Percentiles rank a stretch among this genome's conserved stretches.
Evolutionary conservation across 2,113 vertebrate species (phyloP).

Genomic region (Siniperca knerii): DNA sequence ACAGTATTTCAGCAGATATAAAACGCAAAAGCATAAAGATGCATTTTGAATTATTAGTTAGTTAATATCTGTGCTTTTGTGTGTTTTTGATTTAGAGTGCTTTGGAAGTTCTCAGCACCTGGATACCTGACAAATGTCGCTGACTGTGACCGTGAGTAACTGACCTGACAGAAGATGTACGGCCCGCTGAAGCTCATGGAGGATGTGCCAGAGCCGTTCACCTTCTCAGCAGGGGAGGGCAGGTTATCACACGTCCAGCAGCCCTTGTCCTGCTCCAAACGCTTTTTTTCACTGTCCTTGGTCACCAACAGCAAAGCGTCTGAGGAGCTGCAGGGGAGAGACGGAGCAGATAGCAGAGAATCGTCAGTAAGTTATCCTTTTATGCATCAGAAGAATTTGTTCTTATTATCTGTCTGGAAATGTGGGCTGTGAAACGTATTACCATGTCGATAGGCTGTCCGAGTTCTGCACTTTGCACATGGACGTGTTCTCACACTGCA

Average conservation of each 20-base stretch:
- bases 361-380: too few species aligned
- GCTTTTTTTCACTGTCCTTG: slow-evolving; percentile 5
- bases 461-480: slow-evolving; percentile 55
- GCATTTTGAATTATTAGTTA: too few species aligned
- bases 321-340: slow-evolving; percentile 43
- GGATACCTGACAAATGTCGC: not conserved
- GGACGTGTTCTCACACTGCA: slow-evolving; percentile 37
- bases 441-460: slow-evolving; percentile 57
- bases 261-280: slow-evolving; percentile 19
- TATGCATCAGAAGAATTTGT: not conserved
- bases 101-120: not conserved
- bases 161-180: slow-evolving; percentile 77
- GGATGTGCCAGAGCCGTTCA: not conserved
- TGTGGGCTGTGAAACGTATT: not conserved
- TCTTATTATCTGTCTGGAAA: not conserved
- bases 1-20: not conserved
- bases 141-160: not conserved
- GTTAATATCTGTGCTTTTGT: not conserved
- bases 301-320: slow-evolving; percentile 13
- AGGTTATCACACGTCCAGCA: slow-evolving; percentile 35
- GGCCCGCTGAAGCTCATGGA: slow-evolving; percentile 72
- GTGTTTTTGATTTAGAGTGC: not conserved
- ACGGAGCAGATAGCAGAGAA: not conserved
- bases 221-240: not conserved
- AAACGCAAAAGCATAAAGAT: not conserved